Evolutionary conservation across 2,113 vertebrate species (phyloP).

Genomic region (cattle (Bos taurus)): DNA sequence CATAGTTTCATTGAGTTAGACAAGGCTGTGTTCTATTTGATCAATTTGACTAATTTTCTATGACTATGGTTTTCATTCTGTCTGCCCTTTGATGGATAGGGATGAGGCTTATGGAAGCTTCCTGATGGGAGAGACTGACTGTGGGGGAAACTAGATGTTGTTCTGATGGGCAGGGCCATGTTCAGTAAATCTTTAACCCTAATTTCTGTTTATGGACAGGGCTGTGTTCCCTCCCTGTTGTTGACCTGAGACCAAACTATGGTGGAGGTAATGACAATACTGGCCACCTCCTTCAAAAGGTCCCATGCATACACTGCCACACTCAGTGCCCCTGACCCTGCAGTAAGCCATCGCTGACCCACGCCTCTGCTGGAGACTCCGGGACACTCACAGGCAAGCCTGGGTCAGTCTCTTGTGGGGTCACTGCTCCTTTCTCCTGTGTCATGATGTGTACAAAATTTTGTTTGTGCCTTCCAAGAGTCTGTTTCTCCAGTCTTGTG

Average conservation of each 20-base stretch:
- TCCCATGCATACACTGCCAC: not conserved
- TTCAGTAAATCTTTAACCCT: not conserved
- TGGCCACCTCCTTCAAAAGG: not conserved
- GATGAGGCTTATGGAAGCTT: not conserved
- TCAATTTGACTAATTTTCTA: not conserved
- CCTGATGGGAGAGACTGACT: not conserved
- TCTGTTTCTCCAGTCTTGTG: not conserved
- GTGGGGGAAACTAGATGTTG: not conserved
- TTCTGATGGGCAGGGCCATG: not conserved
- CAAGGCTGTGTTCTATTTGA: not conserved
- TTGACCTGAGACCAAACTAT: not conserved
- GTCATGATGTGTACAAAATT: not conserved
- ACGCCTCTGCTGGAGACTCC: not conserved
- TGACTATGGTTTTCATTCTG: not conserved
- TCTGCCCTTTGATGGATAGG: not conserved
- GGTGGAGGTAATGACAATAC: not conserved
- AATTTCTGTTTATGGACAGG: not conserved
- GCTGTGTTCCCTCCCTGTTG: not conserved
- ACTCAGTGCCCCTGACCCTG: not conserved
- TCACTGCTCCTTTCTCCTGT: not conserved
- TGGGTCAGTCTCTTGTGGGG: not conserved
- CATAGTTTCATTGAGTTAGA: not conserved
- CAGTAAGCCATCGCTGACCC: accelerated
- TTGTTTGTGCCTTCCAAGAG: not conserved
- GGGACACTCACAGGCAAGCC: not conserved